These are phyloP conservation scores for Anguilla japonica DNA, from an alignment of 2,113 vertebrate species.

Conservation along the genomic window DNA sequence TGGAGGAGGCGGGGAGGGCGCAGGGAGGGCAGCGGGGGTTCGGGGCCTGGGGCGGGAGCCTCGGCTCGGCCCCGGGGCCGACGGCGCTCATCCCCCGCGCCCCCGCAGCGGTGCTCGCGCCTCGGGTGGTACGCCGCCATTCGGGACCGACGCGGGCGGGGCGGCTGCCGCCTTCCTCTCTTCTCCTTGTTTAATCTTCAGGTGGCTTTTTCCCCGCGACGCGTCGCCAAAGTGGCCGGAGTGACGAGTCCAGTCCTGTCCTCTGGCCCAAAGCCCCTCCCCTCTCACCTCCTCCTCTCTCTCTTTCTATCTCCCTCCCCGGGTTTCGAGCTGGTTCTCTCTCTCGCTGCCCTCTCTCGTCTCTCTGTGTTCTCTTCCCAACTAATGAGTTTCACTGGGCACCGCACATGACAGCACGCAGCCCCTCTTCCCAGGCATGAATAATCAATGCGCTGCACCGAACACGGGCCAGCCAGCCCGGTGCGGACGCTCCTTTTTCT, in stretches of 20 bases:
- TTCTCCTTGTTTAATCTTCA: not conserved
- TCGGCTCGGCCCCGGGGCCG: not conserved
- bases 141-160: not conserved
- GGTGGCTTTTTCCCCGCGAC: not conserved
- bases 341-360: conserved; percentile 40
- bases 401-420: conserved; percentile 57
- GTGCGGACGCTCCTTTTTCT: not conserved
- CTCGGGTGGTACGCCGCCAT: conserved; percentile 56
- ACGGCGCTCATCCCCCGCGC: not conserved
- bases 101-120: conserved; percentile 43
- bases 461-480: conserved; percentile 34
- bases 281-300: not conserved
- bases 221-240: not conserved
- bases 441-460: conserved; percentile 79
- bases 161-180: not conserved
- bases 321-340: conserved; percentile 5
- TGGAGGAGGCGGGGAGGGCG: conserved; percentile 66
- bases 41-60: too few relatives aligned
- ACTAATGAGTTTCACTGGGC: conserved; percentile 70
- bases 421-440: conserved; percentile 69
- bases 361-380: conserved; percentile 56
- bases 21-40: conserved; percentile 59
- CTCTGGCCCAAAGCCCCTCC: conserved; percentile 33
- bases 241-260: conserved; percentile 16
- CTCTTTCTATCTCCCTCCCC: not conserved